These are phyloP conservation scores for Nasua narica DNA, from an alignment of 2,797 vertebrate species.

Conservation along the genomic window DNA sequence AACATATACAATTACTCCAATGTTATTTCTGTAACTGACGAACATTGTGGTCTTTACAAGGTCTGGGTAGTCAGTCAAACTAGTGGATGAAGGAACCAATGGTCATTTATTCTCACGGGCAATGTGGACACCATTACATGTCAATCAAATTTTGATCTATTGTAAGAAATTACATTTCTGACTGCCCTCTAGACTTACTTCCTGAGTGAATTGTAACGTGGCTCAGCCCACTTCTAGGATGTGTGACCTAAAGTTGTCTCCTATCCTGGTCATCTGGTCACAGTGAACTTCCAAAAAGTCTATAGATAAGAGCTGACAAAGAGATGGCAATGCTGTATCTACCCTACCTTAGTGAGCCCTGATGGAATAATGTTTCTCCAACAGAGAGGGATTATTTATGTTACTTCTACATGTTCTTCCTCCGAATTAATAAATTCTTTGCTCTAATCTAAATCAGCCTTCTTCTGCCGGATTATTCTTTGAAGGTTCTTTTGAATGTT, in stretches of 20 bases:
- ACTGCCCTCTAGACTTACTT: background rate
- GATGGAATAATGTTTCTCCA: background rate
- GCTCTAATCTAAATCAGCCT: background rate
- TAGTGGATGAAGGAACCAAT: background rate
- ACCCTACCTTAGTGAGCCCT: background rate
- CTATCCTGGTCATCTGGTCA: background rate
- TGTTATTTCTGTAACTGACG: background rate
- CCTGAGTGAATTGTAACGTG: background rate
- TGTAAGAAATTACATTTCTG: background rate
- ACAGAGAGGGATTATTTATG: background rate
- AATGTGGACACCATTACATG: background rate
- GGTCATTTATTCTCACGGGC: background rate
- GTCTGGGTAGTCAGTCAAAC: background rate
- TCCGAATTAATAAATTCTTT: background rate
- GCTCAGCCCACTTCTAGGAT: background rate
- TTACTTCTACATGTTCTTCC: background rate
- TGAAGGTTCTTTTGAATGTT: background rate
- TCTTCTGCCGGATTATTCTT: background rate
- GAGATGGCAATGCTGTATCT: rapidly evolving
- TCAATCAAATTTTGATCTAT: background rate
- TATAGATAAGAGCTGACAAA: background rate
- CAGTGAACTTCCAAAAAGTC: background rate
- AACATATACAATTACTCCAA: background rate
- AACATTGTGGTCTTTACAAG: background rate
- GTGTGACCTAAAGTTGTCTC: background rate